Evolutionary conservation across 2,888 invertebrate genomes (phyloP).

Genomic region (Gasteruption jaculator): DNA sequence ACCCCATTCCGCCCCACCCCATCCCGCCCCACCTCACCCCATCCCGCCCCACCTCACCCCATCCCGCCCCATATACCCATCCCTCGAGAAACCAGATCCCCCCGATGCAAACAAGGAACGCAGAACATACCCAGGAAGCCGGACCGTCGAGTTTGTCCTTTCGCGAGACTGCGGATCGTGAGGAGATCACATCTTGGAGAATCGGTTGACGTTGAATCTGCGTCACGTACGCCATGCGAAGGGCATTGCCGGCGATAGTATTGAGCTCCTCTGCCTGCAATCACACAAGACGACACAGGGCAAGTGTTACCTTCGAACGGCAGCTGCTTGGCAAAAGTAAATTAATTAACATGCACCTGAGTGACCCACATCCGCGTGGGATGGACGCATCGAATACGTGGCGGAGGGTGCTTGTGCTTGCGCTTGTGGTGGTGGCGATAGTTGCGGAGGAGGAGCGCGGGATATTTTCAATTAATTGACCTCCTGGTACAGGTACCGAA

Average conservation of each 20-base stretch:
- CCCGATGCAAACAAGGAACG: too few species aligned
- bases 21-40: too few species aligned
- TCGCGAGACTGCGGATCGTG: constrained; percentile 48
- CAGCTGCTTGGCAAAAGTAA: too few species aligned
- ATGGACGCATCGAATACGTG: constrained; percentile 15
- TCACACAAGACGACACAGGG: constrained; percentile 11
- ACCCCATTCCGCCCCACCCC: too few species aligned
- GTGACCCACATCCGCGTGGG: constrained; percentile 14
- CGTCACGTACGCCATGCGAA: constrained; percentile 87
- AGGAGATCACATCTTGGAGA: constrained; percentile 67
- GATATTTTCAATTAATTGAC: constrained; percentile 20
- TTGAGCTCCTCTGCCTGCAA: constrained; percentile 82
- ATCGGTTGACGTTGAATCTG: constrained; percentile 69
- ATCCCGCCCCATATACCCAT: too few species aligned
- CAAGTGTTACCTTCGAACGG: not conserved
- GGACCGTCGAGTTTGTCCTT: constrained; percentile 45
- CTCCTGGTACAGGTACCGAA: constrained; percentile 13
- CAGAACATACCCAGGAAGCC: constrained; percentile 41
- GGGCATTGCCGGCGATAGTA: constrained; percentile 83
- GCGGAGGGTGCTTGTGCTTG: too few species aligned
- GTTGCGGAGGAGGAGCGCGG: too few species aligned
- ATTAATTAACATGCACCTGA: too few species aligned
- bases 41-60: too few species aligned
- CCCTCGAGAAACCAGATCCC: too few species aligned
- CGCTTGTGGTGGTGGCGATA: too few species aligned